Percentiles rank a stretch among this genome's conserved stretches.
These are phyloP conservation scores for Prochilodus magdalenae DNA, from an alignment of 2,113 vertebrate species.

Conservation along the genomic window DNA sequence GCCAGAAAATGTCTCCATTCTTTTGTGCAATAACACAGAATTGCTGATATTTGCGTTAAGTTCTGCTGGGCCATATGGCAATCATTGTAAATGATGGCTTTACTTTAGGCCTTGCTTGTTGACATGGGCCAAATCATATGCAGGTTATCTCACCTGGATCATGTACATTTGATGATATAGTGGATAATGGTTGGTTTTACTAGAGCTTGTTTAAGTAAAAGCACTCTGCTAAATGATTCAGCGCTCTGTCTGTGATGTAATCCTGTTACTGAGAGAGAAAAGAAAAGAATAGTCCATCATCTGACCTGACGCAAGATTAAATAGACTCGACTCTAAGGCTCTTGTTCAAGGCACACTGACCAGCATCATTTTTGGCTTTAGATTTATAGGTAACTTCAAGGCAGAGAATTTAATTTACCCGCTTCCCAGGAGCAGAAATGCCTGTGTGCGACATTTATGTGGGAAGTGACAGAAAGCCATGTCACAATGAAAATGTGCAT, in stretches of 20 bases:
- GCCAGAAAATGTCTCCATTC: conserved; percentile 44
- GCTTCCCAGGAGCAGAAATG: conserved; percentile 63
- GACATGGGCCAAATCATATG: conserved; percentile 7
- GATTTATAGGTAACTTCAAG: conserved; percentile 66
- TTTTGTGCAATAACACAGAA: conserved; percentile 47
- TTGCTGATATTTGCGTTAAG: conserved; percentile 36
- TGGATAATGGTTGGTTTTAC: neutral
- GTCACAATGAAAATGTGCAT: conserved; percentile 61
- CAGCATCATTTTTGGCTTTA: conserved; percentile 51
- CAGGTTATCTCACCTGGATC: neutral
- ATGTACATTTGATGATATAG: neutral
- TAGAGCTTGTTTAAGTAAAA: neutral
- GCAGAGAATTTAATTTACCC: conserved; percentile 62
- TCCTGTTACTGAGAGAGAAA: neutral
- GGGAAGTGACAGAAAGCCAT: conserved; percentile 57
- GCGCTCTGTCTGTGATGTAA: neutral
- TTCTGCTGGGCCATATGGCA: conserved; percentile 14
- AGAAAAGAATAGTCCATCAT: conserved; percentile 9
- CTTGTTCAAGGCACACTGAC: conserved; percentile 27
- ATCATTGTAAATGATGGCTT: conserved; percentile 32
- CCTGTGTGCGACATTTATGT: conserved; percentile 66
- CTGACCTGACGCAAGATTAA: conserved; percentile 26
- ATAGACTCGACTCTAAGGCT: neutral
- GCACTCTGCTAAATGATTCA: neutral
- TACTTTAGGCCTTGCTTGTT: conserved; percentile 13